Base-by-base conservation (phyloP, 2,888 invertebrate genomes). In the Hypercompe scribonia region DNA sequence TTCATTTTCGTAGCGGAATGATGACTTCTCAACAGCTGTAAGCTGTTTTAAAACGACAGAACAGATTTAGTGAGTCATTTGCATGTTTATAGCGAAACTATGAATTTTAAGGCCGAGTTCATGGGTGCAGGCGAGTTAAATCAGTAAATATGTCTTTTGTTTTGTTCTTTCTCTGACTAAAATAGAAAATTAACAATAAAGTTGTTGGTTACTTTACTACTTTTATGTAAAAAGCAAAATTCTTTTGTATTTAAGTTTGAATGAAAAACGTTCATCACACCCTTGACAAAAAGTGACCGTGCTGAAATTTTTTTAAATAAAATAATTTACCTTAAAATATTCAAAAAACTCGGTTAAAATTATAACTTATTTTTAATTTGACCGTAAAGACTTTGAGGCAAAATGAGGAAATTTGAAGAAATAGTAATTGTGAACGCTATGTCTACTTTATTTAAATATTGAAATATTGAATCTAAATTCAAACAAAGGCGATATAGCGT, bases 41-140 rank as follows among this genome's bases (percentile, higher is more conserved):
- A 75, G 75, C 64, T 65, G 65, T 75, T 77, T 71, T 65, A 66
- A 65, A 76, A 80, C 82, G 77, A 75, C 73, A 77, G 34, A 78
- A 79, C 73, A 76, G 72, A 82, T 72, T 71, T 69, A 80, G 61
- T 72, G 73, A 78, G 46, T 75, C 77, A 78, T 79, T 78, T 67
- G 72, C 82, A 82, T 91, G 90, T 91, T 89, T 89, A 86, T 90
- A 90, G 87, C 76, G 75, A 80, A 81, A 87, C 86, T 87, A 86
- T 87, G 83, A 86, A 89, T 90, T 90, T 90, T 90, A 84, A 86
- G 79, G 83, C 86, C 86, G 81, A 87, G 90, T 90, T 92, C 90
- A 91, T 85, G 92, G 91, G 88, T 91, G 86, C 82, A 82, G 65
- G 39, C n/a, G 18, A 8, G n/a, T 65, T 77, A 76, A 71, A 82